Evolutionary conservation across 2,888 invertebrate species (phyloP).

Genomic region (Andrena chrysosceles): DNA sequence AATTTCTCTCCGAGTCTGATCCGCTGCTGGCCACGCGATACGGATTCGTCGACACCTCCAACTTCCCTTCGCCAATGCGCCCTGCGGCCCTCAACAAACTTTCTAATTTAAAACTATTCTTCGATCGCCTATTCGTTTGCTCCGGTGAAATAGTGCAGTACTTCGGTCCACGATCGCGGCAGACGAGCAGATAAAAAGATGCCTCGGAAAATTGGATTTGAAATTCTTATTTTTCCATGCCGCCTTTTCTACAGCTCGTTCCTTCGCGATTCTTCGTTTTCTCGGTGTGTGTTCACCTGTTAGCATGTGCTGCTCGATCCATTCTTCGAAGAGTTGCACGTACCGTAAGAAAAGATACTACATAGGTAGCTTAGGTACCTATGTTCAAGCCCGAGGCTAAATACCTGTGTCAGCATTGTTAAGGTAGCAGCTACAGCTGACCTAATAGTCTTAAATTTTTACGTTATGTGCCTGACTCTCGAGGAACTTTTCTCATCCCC

Average conservation of each 20-base stretch:
- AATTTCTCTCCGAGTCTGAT: not conserved
- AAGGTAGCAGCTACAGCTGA: slow-evolving; percentile 68
- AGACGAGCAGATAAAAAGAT: slow-evolving; percentile 71
- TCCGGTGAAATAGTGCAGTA: slow-evolving; percentile 3
- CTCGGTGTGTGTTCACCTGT: not conserved
- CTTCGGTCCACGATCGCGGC: slow-evolving; percentile 41
- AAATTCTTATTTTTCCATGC: slow-evolving; percentile 80
- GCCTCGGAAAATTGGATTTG: slow-evolving; percentile 81
- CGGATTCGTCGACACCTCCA: not conserved
- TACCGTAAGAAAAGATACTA: slow-evolving; percentile 39
- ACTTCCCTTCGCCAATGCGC: not conserved
- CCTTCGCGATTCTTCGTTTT: slow-evolving; percentile 11
- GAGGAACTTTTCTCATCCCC: slow-evolving; percentile 27
- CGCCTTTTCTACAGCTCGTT: slow-evolving; percentile 11
- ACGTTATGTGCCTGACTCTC: slow-evolving; percentile 69
- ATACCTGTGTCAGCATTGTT: slow-evolving; percentile 78
- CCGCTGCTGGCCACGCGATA: not conserved
- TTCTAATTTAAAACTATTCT: slow-evolving; percentile 70
- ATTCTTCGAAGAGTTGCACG: slow-evolving; percentile 32
- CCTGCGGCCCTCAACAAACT: not conserved
- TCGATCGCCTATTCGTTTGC: slow-evolving; percentile 73
- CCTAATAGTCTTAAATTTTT: slow-evolving; percentile 78
- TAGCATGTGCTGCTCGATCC: not conserved
- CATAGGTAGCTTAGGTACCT: too few relatives aligned
- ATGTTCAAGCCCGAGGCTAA: slow-evolving; percentile 67